phyloP scores from a whole-genome alignment of 2,797 vertebrate genomes.

The Sparus aurata region DNA sequence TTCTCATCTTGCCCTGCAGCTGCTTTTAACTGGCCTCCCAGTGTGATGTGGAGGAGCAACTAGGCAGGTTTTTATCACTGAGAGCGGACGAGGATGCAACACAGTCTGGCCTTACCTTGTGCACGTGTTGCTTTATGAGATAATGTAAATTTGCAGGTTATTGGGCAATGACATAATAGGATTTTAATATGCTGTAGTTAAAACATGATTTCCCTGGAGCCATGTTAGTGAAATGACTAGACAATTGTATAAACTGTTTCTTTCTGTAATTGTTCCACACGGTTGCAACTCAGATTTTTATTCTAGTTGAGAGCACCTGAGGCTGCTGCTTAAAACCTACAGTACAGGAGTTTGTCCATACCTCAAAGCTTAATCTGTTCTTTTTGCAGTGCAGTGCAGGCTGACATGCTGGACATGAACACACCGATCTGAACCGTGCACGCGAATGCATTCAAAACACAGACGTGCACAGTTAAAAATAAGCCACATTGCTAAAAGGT shows the following conservation, averaged over 20 bases:
- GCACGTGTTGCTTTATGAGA: background rate
- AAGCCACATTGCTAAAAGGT: conserved; percentile 8
- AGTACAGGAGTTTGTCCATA: conserved; percentile 18
- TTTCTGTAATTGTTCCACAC: conserved; percentile 8
- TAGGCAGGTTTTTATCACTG: conserved; percentile 44
- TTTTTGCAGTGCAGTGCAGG: conserved; percentile 3
- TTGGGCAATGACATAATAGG: conserved; percentile 10
- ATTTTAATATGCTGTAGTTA: conserved; percentile 14
- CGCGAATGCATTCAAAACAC: background rate
- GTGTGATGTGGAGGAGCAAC: conserved; percentile 43
- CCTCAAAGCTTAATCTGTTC: conserved; percentile 11
- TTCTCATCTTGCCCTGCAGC: conserved; percentile 40
- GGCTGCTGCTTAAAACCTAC: conserved; percentile 14
- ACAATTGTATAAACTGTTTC: conserved; percentile 21
- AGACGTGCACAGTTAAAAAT: conserved; percentile 11
- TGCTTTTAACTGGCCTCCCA: conserved; percentile 32
- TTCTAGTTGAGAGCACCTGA: conserved; percentile 20
- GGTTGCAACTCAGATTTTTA: conserved; percentile 18
- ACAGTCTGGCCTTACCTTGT: background rate
- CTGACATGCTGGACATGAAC: conserved; percentile 24
- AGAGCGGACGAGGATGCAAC: conserved; percentile 1
- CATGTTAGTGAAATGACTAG: conserved; percentile 17
- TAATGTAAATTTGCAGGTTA: conserved; percentile 18
- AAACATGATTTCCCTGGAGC: conserved; percentile 10
- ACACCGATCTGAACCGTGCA: background rate